A percentile compares a stretch with the other conserved stretches of the same genome.
Evolutionary conservation across 2,113 vertebrate species (phyloP).

Genomic region (Cyphomyrus discorhynchus): DNA sequence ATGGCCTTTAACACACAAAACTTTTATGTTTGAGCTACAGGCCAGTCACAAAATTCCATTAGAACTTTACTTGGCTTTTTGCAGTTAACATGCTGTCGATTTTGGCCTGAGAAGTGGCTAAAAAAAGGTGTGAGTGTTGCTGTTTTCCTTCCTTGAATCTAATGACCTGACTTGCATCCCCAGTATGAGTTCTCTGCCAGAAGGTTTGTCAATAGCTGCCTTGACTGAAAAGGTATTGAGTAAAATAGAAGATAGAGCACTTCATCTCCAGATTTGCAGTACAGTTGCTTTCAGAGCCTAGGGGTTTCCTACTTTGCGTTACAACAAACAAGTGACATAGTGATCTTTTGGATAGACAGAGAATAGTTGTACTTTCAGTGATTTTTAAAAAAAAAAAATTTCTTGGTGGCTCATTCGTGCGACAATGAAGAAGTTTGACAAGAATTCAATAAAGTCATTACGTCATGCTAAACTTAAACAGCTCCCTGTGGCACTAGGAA

Average conservation of each 20-base stretch:
- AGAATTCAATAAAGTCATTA: neutral
- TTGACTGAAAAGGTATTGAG: neutral
- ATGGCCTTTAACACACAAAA: neutral
- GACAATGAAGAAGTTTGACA: slow-evolving; percentile 12
- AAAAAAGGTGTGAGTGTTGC: neutral
- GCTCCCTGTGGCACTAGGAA: neutral
- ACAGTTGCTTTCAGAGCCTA: slow-evolving; percentile 10
- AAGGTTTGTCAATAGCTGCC: neutral
- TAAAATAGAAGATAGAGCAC: slow-evolving; percentile 21
- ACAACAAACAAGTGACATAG: neutral
- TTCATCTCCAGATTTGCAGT: slow-evolving; percentile 15
- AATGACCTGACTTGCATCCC: neutral
- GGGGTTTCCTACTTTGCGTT: neutral
- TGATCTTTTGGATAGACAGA: neutral
- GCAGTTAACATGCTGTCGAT: neutral
- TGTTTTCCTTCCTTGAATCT: neutral
- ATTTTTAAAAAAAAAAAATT: neutral
- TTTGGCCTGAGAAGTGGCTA: neutral
- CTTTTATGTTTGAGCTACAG: neutral
- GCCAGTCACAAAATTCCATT: neutral
- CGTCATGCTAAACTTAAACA: neutral
- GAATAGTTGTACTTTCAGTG: neutral
- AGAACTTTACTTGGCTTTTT: slow-evolving; percentile 3
- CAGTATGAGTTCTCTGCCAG: neutral
- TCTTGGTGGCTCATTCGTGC: neutral